Percentiles rank a stretch among this genome's conserved stretches.
Evolutionary conservation across 2,113 vertebrate genomes (phyloP).

Genomic region (Prinia subflava): DNA sequence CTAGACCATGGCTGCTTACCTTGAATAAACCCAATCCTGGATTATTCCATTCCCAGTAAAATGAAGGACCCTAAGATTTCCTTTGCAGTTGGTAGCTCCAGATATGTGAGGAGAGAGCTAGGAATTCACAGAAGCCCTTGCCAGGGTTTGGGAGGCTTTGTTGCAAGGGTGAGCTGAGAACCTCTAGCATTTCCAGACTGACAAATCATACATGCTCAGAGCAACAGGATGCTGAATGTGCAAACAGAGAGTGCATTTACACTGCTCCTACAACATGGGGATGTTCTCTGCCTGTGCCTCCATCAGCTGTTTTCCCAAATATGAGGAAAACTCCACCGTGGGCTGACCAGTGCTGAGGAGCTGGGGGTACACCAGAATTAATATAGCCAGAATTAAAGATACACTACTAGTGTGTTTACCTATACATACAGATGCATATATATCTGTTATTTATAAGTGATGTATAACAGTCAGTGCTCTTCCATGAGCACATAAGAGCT

Average conservation of each 20-base stretch:
- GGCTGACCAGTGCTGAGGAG: background rate
- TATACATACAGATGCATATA: background rate
- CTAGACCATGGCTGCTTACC: background rate
- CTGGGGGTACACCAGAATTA: background rate
- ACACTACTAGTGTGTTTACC: background rate
- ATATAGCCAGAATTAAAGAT: background rate
- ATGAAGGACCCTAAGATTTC: background rate
- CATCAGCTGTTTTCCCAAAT: background rate
- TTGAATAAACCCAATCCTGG: background rate
- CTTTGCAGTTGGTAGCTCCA: background rate
- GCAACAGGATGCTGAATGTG: background rate
- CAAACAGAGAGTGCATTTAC: background rate
- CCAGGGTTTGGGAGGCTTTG: background rate
- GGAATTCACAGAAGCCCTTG: background rate
- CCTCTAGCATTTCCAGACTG: background rate
- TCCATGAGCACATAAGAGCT: background rate
- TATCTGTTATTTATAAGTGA: background rate
- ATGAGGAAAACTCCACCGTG: background rate
- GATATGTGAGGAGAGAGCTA: background rate
- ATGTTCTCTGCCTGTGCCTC: background rate
- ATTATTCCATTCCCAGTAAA: background rate
- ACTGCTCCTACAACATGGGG: background rate
- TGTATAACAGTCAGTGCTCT: background rate
- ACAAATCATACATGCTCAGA: background rate
- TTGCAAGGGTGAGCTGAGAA: background rate